phyloP scores from a whole-genome alignment of 2,113 vertebrate species.

The Sisor rabdophorus region DNA sequence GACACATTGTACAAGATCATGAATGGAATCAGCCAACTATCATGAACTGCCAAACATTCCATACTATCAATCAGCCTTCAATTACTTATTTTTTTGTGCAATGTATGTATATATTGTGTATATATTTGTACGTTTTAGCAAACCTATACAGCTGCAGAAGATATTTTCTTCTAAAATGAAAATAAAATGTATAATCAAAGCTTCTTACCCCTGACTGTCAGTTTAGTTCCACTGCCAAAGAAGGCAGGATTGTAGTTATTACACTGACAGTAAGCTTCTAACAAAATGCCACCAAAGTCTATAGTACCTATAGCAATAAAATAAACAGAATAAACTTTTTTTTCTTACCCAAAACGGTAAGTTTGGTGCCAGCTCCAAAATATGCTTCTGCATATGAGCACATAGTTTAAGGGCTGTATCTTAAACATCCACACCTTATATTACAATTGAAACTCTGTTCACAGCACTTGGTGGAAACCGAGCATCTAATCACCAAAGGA shows the following conservation, averaged over 20 bases:
- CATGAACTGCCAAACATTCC: no score
- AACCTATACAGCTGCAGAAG: neutral
- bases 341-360: constrained; percentile 56
- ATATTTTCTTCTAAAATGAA: no score
- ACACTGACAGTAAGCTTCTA: constrained; percentile 60
- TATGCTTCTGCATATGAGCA: constrained; percentile 45
- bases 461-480: neutral
- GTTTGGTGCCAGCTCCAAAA: constrained; percentile 55
- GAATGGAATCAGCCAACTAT: neutral
- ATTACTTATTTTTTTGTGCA: neutral
- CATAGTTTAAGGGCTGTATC: constrained; percentile 40
- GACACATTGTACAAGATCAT: neutral
- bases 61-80: neutral
- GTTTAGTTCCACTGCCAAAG: constrained; percentile 76
- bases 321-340: constrained; percentile 2
- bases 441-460: neutral
- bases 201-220: constrained; percentile 64
- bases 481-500: neutral
- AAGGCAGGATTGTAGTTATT: constrained; percentile 55
- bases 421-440: constrained; percentile 19
- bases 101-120: neutral
- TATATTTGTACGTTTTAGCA: neutral
- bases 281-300: constrained; percentile 53
- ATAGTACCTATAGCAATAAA: neutral
- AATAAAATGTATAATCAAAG: constrained; percentile 1